A percentile compares a stretch with the other conserved stretches of the same genome.
These are phyloP conservation scores for Bacillus rossius DNA, from an alignment of 1,140 invertebrate species.

Conservation along the genomic window DNA sequence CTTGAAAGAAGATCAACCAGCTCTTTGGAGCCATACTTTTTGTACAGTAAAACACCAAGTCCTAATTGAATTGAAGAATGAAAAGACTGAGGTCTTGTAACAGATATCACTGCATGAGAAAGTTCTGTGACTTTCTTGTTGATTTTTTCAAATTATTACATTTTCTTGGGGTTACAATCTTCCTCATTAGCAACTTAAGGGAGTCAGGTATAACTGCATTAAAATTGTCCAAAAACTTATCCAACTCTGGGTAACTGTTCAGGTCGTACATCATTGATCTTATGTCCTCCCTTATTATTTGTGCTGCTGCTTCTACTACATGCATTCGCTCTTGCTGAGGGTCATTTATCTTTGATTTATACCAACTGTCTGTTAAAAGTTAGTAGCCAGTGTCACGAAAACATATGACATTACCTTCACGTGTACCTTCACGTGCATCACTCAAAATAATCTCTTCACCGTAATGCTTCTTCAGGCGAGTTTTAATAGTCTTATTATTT, in stretches of 20 bases:
- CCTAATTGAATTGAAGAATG: slow-evolving; percentile 25
- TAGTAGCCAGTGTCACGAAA: slow-evolving; percentile 23
- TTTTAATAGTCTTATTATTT: not conserved
- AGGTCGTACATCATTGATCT: slow-evolving; percentile 27
- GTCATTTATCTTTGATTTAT: slow-evolving; percentile 14
- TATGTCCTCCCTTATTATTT: slow-evolving; percentile 36
- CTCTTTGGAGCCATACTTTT: slow-evolving; percentile 25
- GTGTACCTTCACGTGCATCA: slow-evolving; percentile 16
- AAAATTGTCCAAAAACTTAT: not conserved
- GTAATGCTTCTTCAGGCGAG: not conserved
- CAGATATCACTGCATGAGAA: slow-evolving; percentile 34
- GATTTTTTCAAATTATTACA: not conserved
- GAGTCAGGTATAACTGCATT: not conserved
- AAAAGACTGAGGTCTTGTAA: slow-evolving; percentile 34
- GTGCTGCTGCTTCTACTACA: slow-evolving; percentile 31
- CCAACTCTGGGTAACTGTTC: slow-evolving; percentile 30
- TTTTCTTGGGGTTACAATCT: slow-evolving; percentile 1
- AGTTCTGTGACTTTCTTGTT: slow-evolving; percentile 20
- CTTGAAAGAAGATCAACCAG: slow-evolving; percentile 20
- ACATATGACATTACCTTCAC: no score
- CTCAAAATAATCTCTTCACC: not conserved
- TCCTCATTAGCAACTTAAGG: not conserved
- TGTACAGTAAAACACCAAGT: slow-evolving; percentile 19
- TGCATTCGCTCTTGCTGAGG: slow-evolving; percentile 20
- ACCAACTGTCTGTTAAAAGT: slow-evolving; percentile 23